Conservation (phyloP, 1,140 invertebrate species). For the Listronotus bonariensis region DNA sequence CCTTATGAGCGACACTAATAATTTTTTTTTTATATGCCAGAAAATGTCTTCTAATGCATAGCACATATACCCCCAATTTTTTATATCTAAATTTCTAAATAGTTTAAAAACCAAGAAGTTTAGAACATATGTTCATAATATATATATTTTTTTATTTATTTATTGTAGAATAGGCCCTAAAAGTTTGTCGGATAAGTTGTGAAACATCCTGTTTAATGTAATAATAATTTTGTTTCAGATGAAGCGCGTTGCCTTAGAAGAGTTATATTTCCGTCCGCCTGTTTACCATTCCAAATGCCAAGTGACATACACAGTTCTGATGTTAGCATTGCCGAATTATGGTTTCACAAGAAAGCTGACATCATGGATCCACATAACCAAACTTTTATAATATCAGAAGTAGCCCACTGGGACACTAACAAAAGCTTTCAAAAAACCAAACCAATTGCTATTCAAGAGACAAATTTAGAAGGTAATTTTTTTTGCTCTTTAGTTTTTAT, state of each 20-base stretch:
- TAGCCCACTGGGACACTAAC: slow-evolving; percentile 74
- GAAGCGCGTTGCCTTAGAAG: slow-evolving; percentile 49
- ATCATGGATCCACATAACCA: slow-evolving; percentile 64
- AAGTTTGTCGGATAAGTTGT: too few species aligned
- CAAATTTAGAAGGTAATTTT: slow-evolving; percentile 64
- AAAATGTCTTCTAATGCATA: too few species aligned
- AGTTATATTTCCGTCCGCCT: slow-evolving; percentile 66
- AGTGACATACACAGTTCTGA: slow-evolving; percentile 72
- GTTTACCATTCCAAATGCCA: slow-evolving; percentile 70
- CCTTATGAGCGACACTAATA: too few species aligned
- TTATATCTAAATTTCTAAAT: too few species aligned
- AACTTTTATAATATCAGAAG: slow-evolving; percentile 77
- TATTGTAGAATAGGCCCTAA: too few species aligned
- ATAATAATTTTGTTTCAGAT: slow-evolving; percentile 50
- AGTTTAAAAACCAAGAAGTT: too few species aligned
- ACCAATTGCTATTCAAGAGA: slow-evolving; percentile 74
- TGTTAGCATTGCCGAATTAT: slow-evolving; percentile 74
- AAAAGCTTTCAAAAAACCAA: slow-evolving; percentile 73
- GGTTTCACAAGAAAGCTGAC: slow-evolving; percentile 76
- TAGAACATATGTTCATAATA: too few species aligned
- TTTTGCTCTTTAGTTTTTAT: too few species aligned
- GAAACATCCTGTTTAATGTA: too few species aligned
- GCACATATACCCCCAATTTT: too few species aligned
- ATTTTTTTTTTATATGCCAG: too few species aligned
- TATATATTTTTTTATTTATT: too few species aligned